phyloP scores from a whole-genome alignment of 2,797 vertebrate species.

The Anableps anableps region DNA sequence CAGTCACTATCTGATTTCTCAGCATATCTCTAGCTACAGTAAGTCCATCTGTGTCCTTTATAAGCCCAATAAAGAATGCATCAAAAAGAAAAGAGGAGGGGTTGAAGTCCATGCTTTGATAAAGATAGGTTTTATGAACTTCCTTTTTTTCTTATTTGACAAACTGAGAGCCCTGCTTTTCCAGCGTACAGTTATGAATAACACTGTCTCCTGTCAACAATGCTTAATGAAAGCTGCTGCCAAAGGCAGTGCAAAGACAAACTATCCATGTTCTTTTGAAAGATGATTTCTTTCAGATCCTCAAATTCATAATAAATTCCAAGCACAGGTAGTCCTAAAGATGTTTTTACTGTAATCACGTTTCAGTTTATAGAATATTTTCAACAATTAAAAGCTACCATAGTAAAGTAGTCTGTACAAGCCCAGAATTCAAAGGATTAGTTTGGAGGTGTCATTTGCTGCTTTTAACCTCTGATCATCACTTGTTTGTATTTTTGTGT shows the following conservation, averaged over 20 bases:
- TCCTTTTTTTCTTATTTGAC: background rate
- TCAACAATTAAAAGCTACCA: background rate
- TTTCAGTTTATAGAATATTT: background rate
- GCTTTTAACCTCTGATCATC: background rate
- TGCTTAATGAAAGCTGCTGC: background rate
- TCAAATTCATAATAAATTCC: background rate
- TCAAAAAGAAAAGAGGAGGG: background rate
- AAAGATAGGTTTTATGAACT: background rate
- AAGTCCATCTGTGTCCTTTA: background rate
- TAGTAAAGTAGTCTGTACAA: background rate
- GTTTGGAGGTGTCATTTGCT: background rate
- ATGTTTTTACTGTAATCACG: background rate
- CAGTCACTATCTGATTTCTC: background rate
- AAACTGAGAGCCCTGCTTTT: background rate
- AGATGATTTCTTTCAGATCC: background rate
- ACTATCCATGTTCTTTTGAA: background rate
- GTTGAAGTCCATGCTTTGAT: background rate
- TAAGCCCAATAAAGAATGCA: background rate
- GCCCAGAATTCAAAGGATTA: background rate
- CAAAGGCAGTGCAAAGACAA: background rate
- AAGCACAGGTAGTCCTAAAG: background rate
- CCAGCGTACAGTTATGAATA: background rate
- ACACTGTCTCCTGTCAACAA: background rate
- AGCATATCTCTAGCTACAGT: background rate
- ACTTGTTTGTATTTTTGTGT: conserved; percentile 18